Base-by-base conservation (phyloP, 2,888 invertebrate species). In the Brachyptera risi region DNA sequence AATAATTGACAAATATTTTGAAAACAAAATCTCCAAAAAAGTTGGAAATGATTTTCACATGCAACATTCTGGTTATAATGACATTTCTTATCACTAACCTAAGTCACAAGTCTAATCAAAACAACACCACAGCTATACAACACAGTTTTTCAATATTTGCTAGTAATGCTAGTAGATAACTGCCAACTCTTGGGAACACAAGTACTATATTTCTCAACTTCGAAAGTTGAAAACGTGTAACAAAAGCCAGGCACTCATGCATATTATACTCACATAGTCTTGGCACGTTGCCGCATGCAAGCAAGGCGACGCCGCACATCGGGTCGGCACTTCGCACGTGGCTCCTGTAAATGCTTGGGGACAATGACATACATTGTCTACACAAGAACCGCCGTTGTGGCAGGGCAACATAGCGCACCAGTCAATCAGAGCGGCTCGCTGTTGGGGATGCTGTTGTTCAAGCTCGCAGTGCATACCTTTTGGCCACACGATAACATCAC, bases 231-330 rank as follows among this genome's bases (percentile, higher is more conserved):
- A 35, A 35, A n/a, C n/a, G n/a, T n/a, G n/a, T n/a, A n/a, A n/a
- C n/a, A n/a, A n/a, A n/a, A n/a, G n/a, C n/a, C n/a, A n/a, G n/a
- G 49, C 49, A 49, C 15, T 23, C 31, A 11, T 11, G 49, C 59
- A 17, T 19, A 4, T 13, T 13, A 23, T 64, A 84, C 85, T 85
- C 75, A 86, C 86, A 70, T 79, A 80, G 71, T 86, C 84, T 65
- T 77, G 77, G 75, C 87, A 88, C 68, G 76, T 71, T 63, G 75
- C 70, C 63, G 83, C 84, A 76, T 85, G 83, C 67, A 75, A 71
- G 70, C 87, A 88, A 60, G 85, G 85, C 67, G 73, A 73, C 68
- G 79, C 75, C 42, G 70, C 69, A 68, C 77, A 78, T 54, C 72
- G 73, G 62, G 72, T 68, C 2, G 69, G 68, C 71, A 72, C 66